Conservation (phyloP, 2,797 vertebrate species). For the Dendrocincla fuliginosa region DNA sequence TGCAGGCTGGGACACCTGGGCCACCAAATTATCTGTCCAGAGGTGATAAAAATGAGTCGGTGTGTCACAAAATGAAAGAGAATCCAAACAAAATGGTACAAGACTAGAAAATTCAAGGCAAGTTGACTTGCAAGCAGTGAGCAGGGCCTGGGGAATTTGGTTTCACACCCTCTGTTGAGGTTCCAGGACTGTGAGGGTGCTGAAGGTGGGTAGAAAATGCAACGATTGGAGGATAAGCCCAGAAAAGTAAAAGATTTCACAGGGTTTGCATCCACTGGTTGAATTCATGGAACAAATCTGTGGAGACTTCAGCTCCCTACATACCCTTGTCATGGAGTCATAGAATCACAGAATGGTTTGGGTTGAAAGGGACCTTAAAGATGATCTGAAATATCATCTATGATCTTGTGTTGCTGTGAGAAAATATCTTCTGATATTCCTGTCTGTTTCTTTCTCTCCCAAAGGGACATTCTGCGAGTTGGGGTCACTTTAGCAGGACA, state of each 20-base stretch:
- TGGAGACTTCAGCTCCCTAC: not conserved
- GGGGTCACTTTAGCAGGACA: conserved; percentile 98
- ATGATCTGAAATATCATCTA: not conserved
- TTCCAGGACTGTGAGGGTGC: not conserved
- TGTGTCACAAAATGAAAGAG: not conserved
- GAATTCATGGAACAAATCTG: not conserved
- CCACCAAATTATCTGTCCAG: not conserved
- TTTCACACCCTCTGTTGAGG: not conserved
- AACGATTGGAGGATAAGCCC: not conserved
- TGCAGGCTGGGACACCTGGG: not conserved
- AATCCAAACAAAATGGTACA: not conserved
- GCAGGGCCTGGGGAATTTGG: not conserved
- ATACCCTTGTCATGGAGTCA: not conserved
- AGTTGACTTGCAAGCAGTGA: not conserved
- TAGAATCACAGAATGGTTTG: not conserved
- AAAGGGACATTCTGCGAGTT: conserved; percentile 95
- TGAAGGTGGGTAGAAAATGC: not conserved
- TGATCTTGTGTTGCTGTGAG: not conserved
- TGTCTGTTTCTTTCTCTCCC: conserved; percentile 57
- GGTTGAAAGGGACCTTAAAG: not conserved
- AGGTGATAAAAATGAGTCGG: not conserved
- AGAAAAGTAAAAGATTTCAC: not conserved
- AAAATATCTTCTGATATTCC: not conserved
- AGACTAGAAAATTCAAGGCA: not conserved
- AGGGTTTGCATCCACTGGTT: not conserved